Base-by-base conservation (phyloP, 2,113 vertebrate species). In the Acinonyx jubatus region DNA sequence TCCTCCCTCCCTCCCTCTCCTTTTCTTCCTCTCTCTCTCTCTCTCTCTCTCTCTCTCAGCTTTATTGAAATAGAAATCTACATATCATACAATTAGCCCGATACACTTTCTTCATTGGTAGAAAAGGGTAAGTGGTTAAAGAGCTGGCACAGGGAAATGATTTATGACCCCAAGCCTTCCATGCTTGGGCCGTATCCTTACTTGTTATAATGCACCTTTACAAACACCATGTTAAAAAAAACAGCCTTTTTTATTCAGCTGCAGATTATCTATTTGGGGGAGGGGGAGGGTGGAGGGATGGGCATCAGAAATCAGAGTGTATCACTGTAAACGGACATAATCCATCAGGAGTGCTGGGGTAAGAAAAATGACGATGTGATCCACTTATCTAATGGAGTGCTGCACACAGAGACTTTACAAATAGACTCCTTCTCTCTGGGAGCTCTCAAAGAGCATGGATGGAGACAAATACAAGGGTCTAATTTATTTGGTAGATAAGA, bases 401-500 rank as follows among this genome's bases (percentile, higher is more conserved):
- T 15, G 1, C 4, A 4, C 8, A 23, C 74, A 61, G 71, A 29
- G 85, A 91, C 76, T 69, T 68, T 25, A 31, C 0, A 14, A 29
- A 33, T 1, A 21, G 2, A 4, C 41, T 68, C 48, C 57, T 73
- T 7, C 63, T 41, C 61, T 63, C 78, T 25, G 21, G 74, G 61
- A 92, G 85, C 93, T 86, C 83, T 74, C 90, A 85, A 61, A 93
- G 79, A 38, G 79, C 9, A 11, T 3, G 36, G 31, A 55, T 61
- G 63, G 87, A 94, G 92, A 92, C n/a, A 82, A 52, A 73, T 6
- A 41, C 19, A 55, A 65, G 33, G 50, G n/a, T 29, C 33, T 96
- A 41, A 87, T 96, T 97, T 66, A 78, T 73, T 50, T 78, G 38
- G 48, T 36, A 94, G 90, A 65, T 86, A 61, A 61, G 71, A 61